Evolutionary conservation across 2,113 vertebrate species (phyloP).

Genomic region (Pyxicephalus adspersus): DNA sequence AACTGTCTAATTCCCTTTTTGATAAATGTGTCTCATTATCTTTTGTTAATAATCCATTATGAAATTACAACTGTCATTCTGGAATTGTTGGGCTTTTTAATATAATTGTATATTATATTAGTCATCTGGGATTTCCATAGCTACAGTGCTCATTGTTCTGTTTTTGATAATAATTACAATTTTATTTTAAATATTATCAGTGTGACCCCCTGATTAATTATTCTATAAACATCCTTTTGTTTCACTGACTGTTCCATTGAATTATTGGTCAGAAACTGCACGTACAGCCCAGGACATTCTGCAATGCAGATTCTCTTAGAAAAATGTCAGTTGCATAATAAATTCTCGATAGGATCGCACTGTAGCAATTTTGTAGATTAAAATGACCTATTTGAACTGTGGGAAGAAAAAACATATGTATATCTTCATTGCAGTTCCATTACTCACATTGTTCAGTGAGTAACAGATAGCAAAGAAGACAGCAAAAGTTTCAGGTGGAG

Average conservation of each 20-base stretch:
- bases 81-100: too few relatives aligned
- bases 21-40: too few relatives aligned
- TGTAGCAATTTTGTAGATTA: slow-evolving; percentile 37
- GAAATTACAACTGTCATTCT: too few relatives aligned
- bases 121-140: too few relatives aligned
- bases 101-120: too few relatives aligned
- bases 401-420: slow-evolving; percentile 45
- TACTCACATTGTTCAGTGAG: slow-evolving; percentile 16
- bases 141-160: too few relatives aligned
- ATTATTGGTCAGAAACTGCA: slow-evolving; percentile 26
- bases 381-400: slow-evolving; percentile 44
- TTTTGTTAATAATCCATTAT: too few relatives aligned
- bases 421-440: slow-evolving; percentile 39
- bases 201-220: slow-evolving; percentile 29
- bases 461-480: not conserved
- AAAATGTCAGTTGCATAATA: slow-evolving; percentile 49
- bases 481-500: not conserved
- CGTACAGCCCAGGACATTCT: slow-evolving; percentile 22
- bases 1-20: too few relatives aligned
- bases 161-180: not conserved
- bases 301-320: slow-evolving; percentile 41
- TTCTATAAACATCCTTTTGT: slow-evolving; percentile 50
- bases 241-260: slow-evolving; percentile 24
- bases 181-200: slow-evolving; percentile 21
- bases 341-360: slow-evolving; percentile 23